These are phyloP conservation scores for Ooceraea biroi DNA, from an alignment of 1,140 invertebrate species.

Conservation along the genomic window DNA sequence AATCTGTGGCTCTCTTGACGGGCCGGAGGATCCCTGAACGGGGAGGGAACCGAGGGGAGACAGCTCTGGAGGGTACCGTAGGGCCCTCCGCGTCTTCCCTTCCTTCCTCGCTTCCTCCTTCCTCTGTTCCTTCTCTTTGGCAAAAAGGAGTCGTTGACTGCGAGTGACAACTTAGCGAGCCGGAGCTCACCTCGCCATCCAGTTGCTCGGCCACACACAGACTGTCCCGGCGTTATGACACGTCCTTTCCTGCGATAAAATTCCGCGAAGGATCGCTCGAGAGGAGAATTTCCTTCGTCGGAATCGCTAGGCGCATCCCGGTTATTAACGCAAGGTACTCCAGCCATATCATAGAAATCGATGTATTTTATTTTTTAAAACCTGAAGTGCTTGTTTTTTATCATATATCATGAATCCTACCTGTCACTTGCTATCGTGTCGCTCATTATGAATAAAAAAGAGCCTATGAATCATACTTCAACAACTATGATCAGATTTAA, in stretches of 20 bases:
- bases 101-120: slow-evolving; percentile 51
- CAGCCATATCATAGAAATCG: neutral
- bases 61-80: slow-evolving; percentile 66
- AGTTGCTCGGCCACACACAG: slow-evolving; percentile 80
- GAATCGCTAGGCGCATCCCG: slow-evolving; percentile 42
- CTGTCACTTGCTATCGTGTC: neutral
- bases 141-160: slow-evolving; percentile 81
- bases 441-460: neutral
- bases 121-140: slow-evolving; percentile 53
- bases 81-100: slow-evolving; percentile 42
- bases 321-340: slow-evolving; percentile 33
- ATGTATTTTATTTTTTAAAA: neutral
- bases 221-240: slow-evolving; percentile 74
- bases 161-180: slow-evolving; percentile 85
- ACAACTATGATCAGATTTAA: neutral
- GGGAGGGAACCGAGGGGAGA: slow-evolving; percentile 55
- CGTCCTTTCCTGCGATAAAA: slow-evolving; percentile 71
- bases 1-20: slow-evolving; percentile 81
- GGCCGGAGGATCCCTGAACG: slow-evolving; percentile 67
- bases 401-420: too few species aligned
- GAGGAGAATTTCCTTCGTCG: slow-evolving; percentile 52
- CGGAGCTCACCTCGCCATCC: slow-evolving; percentile 81
- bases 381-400: neutral
- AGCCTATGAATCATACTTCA: neutral
- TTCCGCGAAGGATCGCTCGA: slow-evolving; percentile 69